Evolutionary conservation across 2,888 invertebrate species (phyloP).

Genomic region (Perizoma flavofasciatum): DNA sequence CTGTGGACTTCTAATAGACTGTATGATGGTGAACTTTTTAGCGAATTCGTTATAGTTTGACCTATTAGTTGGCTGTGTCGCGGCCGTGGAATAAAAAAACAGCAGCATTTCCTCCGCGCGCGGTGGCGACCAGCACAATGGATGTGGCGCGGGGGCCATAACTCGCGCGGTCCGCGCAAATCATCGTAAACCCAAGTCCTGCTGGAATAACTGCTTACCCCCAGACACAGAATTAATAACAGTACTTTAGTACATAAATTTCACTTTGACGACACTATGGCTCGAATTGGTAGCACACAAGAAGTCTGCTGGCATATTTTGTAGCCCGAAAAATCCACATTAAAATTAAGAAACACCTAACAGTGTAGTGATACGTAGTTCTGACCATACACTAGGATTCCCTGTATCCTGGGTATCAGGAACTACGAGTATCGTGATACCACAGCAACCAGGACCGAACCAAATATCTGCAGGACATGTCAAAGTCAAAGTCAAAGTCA

Average conservation of each 20-base stretch:
- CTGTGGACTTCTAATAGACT: too few species aligned
- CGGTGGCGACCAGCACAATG: constrained; percentile 46
- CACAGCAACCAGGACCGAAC: too few species aligned
- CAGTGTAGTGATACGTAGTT: too few species aligned
- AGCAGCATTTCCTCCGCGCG: constrained; percentile 19
- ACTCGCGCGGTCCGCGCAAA: constrained; percentile 45
- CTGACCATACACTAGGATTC: too few species aligned
- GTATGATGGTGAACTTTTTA: too few species aligned
- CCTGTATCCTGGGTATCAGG: too few species aligned
- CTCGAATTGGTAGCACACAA: background rate
- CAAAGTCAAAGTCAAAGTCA: too few species aligned
- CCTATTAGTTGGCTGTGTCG: background rate
- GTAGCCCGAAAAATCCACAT: background rate
- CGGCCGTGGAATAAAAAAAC: constrained; percentile 26
- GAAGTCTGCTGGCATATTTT: background rate
- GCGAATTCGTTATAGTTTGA: background rate
- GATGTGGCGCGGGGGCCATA: constrained; percentile 46
- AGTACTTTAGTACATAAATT: background rate
- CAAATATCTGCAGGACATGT: too few species aligned
- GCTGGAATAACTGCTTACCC: constrained; percentile 4
- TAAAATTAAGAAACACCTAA: background rate
- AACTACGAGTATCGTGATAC: too few species aligned
- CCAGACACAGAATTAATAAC: background rate
- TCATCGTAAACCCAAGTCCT: constrained; percentile 40
- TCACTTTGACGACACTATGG: background rate